A percentile compares a stretch with the other conserved stretches of the same genome.
phyloP scores from a whole-genome alignment of 2,797 vertebrate species.

The Melanotaenia parkinsoni region DNA sequence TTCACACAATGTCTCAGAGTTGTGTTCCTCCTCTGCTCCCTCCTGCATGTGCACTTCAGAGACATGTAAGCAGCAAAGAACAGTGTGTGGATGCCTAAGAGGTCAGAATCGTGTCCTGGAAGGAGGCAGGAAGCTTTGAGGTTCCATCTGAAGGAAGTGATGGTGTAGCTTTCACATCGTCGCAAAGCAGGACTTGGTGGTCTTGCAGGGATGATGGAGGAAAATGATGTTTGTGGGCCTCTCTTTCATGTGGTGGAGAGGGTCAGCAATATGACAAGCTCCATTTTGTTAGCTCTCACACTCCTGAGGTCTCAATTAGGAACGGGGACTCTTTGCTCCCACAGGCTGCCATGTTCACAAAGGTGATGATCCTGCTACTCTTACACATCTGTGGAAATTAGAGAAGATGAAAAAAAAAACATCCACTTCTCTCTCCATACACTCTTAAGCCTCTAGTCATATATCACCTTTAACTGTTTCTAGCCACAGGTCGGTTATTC shows the following conservation, averaged over 20 bases:
- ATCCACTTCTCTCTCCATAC: background rate
- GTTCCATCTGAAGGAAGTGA: conserved; percentile 48
- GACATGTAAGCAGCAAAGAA: conserved; percentile 24
- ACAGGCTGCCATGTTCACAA: conserved; percentile 52
- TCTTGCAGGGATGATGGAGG: conserved; percentile 72
- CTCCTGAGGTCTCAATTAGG: conserved; percentile 72
- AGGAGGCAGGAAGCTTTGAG: conserved; percentile 49
- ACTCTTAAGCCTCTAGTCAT: conserved; percentile 17
- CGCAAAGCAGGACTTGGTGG: conserved; percentile 57
- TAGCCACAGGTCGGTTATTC: conserved; percentile 12
- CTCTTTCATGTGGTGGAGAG: conserved; percentile 61
- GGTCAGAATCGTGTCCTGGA: conserved; percentile 58
- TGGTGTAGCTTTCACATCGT: conserved; percentile 64
- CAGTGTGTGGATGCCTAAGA: conserved; percentile 36
- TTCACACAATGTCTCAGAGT: conserved; percentile 36
- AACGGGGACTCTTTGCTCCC: conserved; percentile 49
- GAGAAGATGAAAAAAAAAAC: conserved; percentile 23
- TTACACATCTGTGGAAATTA: conserved; percentile 32
- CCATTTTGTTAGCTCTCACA: conserved; percentile 70
- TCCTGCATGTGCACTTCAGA: conserved; percentile 42
- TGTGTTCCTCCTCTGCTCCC: conserved; percentile 20
- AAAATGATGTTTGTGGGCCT: conserved; percentile 78
- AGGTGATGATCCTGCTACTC: conserved; percentile 53
- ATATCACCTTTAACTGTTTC: conserved; percentile 34
- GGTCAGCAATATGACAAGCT: conserved; percentile 68